phyloP scores from a whole-genome alignment of 2,888 invertebrate genomes.

The Watsonalla binaria region DNA sequence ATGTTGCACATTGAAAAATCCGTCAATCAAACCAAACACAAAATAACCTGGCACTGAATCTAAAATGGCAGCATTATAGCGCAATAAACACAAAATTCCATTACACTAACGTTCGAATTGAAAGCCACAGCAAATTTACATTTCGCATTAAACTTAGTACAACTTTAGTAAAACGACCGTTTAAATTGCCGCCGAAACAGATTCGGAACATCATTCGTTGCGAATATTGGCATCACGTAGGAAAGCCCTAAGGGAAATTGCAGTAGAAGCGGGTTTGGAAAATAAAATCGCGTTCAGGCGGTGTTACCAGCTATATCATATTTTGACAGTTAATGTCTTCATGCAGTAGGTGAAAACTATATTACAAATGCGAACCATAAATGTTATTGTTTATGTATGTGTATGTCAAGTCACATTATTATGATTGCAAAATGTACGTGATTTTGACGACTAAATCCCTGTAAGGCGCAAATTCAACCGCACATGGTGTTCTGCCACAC shows the following conservation, averaged over 20 bases:
- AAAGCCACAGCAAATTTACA: constrained; percentile 51
- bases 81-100: constrained; percentile 26
- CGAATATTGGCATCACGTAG: constrained; percentile 72
- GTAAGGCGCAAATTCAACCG: too few species aligned
- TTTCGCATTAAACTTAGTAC: constrained; percentile 47
- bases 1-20: background rate
- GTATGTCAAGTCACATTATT: too few species aligned
- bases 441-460: too few species aligned
- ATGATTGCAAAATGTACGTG: too few species aligned
- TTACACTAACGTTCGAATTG: constrained; percentile 42
- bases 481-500: too few species aligned
- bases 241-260: constrained; percentile 62
- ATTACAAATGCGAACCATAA: too few species aligned
- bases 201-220: constrained; percentile 69
- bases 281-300: constrained; percentile 52
- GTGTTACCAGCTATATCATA: background rate
- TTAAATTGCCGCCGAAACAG: constrained; percentile 62
- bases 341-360: background rate
- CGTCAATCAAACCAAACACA: background rate
- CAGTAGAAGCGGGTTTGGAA: constrained; percentile 54
- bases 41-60: constrained; percentile 2
- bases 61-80: constrained; percentile 12
- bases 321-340: background rate
- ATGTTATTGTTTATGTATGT: too few species aligned
- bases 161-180: constrained; percentile 50